Conservation (phyloP, 2,888 invertebrate species). For the Clistopyga incitator region DNA sequence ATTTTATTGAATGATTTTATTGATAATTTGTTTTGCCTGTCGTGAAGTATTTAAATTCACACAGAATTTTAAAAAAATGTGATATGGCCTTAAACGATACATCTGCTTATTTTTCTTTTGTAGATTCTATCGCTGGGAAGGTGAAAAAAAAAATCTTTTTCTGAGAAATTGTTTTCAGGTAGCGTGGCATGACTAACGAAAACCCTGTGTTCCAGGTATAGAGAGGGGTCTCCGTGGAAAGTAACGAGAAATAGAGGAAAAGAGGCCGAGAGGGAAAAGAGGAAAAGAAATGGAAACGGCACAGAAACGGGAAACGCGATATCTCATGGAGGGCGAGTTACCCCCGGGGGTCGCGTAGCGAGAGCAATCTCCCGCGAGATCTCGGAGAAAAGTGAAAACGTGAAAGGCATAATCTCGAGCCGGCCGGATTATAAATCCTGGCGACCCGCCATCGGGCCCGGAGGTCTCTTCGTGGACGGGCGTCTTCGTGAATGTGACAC, state of each 20-base stretch:
- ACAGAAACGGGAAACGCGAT: conserved; percentile 41
- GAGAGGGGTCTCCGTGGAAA: conserved; percentile 26
- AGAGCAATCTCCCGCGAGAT: conserved; percentile 69
- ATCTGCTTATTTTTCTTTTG: conserved; percentile 6
- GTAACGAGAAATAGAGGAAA: conserved; percentile 17
- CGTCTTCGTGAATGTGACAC: conserved; percentile 13
- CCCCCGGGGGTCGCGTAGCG: conserved; percentile 57
- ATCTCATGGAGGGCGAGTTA: conserved; percentile 59
- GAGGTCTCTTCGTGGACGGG: conserved; percentile 44
- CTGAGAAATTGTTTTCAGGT: conserved; percentile 34
- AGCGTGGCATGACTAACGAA: conserved; percentile 51
- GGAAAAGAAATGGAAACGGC: conserved; percentile 27
- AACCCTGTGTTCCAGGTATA: conserved; percentile 29
- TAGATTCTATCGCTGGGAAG: not conserved
- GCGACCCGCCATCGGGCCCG: conserved; percentile 59
- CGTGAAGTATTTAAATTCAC: too few species aligned
- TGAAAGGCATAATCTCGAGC: conserved; percentile 72
- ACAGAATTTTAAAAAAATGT: too few species aligned
- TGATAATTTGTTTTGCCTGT: too few species aligned
- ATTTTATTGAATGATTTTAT: too few species aligned
- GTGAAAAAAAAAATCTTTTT: not conserved
- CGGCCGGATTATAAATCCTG: conserved; percentile 72
- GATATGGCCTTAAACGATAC: too few species aligned
- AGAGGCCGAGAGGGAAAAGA: conserved; percentile 23
- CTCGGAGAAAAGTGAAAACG: conserved; percentile 67